Evolutionary conservation across 2,113 vertebrate genomes (phyloP).

Genomic region (Naja naja): DNA sequence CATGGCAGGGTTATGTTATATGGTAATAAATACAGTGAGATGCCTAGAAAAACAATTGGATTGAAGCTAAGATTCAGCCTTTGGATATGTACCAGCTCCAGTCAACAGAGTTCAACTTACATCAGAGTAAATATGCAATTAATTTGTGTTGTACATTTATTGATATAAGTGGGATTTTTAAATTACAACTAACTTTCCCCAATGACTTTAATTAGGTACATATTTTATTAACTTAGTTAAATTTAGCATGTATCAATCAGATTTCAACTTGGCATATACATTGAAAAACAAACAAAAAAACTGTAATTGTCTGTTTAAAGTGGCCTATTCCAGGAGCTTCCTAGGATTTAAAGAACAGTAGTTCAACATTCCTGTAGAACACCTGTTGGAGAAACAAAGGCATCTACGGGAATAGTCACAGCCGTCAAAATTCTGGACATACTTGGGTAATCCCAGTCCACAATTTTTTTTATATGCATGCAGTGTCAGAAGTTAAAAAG

Average conservation of each 20-base stretch:
- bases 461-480: neutral
- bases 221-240: neutral
- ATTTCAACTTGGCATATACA: neutral
- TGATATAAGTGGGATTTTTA: neutral
- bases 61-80: neutral
- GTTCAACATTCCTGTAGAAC: neutral
- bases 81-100: neutral
- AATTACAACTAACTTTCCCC: neutral
- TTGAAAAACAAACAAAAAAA: neutral
- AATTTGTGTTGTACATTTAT: neutral
- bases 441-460: neutral
- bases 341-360: neutral
- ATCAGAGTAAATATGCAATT: neutral
- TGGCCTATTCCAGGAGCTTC: neutral
- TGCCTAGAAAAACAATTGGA: neutral
- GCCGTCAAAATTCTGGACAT: neutral
- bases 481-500: neutral
- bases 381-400: neutral
- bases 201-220: neutral
- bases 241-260: neutral
- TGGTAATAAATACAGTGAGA: neutral
- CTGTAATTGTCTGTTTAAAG: neutral
- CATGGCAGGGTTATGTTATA: neutral
- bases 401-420: neutral
- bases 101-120: neutral